phyloP scores from a whole-genome alignment of 1,140 invertebrate species.

The Xylocopa sonorina region DNA sequence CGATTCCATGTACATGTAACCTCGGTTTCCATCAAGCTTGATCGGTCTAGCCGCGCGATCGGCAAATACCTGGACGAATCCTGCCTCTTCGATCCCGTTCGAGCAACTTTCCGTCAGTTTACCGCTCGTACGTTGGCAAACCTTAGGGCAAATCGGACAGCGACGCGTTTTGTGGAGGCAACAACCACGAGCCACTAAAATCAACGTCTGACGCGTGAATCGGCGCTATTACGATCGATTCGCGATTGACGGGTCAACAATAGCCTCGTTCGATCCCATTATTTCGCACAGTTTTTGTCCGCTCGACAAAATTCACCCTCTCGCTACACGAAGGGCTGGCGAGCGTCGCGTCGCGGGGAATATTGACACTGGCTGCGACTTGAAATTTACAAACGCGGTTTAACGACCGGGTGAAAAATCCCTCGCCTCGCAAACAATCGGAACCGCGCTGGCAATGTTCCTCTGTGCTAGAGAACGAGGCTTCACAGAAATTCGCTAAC shows the following conservation, averaged over 20 bases:
- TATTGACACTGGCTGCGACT: background rate
- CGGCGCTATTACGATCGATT: background rate
- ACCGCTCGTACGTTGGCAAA: background rate
- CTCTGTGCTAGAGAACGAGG: too few relatives aligned
- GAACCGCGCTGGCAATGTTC: too few relatives aligned
- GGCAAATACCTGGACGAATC: slow-evolving; percentile 51
- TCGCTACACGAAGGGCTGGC: background rate
- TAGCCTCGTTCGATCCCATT: background rate
- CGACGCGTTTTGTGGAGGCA: background rate
- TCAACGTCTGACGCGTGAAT: background rate
- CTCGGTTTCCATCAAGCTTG: slow-evolving; percentile 62
- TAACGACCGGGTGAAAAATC: slow-evolving; percentile 4
- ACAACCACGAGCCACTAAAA: background rate
- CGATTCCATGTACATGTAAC: slow-evolving; percentile 67
- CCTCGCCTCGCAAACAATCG: background rate
- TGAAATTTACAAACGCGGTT: background rate
- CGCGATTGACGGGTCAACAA: background rate
- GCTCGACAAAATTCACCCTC: background rate
- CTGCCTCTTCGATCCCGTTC: background rate
- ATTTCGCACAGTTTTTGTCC: background rate
- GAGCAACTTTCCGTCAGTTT: background rate
- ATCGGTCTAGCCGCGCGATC: slow-evolving; percentile 56
- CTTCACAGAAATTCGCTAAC: slow-evolving; percentile 4
- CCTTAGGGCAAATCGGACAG: background rate
- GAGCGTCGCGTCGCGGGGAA: background rate